Conservation (phyloP, 2,797 vertebrate genomes). For the Myotis pilosus region DNA sequence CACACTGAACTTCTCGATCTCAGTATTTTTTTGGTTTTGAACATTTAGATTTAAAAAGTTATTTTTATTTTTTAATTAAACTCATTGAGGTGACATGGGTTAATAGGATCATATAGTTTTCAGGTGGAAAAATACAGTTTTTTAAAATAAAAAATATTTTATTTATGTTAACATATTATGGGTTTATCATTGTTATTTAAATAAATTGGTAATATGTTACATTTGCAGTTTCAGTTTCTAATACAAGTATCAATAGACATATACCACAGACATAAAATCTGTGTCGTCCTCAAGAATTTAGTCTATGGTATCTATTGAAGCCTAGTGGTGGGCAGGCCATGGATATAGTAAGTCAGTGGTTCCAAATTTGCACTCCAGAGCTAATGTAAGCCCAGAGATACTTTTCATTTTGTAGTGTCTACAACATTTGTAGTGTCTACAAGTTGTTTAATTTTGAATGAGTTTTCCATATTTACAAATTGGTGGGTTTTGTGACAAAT, state of each 20-base stretch:
- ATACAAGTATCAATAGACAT: background rate
- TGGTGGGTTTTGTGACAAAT: background rate
- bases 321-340: background rate
- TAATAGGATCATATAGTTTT: background rate
- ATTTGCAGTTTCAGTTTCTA: slow-evolving; percentile 12
- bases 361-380: background rate
- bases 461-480: background rate
- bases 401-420: background rate
- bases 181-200: background rate
- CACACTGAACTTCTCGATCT: background rate
- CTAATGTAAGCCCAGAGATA: background rate
- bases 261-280: background rate
- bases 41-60: background rate
- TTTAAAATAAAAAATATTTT: background rate
- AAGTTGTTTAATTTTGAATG: background rate
- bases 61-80: background rate
- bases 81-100: background rate
- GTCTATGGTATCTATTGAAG: background rate
- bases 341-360: background rate
- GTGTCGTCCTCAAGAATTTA: background rate
- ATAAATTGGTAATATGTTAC: background rate
- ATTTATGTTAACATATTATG: background rate
- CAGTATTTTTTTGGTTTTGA: background rate
- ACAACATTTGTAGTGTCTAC: background rate
- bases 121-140: background rate